Percentiles rank a stretch among this genome's conserved stretches.
phyloP scores from a whole-genome alignment of 2,113 vertebrate genomes.

The Poicephalus gulielmi region DNA sequence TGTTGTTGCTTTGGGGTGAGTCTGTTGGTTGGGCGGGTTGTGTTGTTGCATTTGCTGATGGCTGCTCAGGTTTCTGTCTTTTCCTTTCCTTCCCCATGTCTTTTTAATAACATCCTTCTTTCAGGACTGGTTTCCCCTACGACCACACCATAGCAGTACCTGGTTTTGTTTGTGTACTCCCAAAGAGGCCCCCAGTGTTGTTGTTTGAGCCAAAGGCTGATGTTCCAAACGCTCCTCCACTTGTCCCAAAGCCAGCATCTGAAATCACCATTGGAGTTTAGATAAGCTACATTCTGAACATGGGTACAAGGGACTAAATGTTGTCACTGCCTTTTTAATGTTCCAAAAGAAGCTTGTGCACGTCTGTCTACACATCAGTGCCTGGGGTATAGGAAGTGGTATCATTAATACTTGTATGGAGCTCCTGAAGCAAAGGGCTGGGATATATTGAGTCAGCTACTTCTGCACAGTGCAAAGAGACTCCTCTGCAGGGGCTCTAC shows the following conservation, averaged over 20 bases:
- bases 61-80: not conserved
- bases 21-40: not conserved
- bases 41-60: accelerated
- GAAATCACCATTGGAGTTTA: not conserved
- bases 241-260: constrained; percentile 89
- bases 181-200: constrained; percentile 89
- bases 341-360: not conserved
- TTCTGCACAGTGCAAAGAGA: accelerated
- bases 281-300: not conserved
- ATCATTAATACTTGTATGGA: not conserved
- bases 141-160: constrained; percentile 53
- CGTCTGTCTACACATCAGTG: accelerated
- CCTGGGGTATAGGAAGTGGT: accelerated
- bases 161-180: constrained; percentile 88
- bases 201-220: constrained; percentile 89
- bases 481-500: not conserved
- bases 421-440: not conserved
- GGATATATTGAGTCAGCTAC: accelerated
- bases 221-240: constrained; percentile 86
- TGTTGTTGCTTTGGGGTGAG: no score
- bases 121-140: accelerated
- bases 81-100: accelerated
- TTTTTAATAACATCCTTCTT: accelerated
- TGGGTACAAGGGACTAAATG: accelerated
- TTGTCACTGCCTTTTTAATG: accelerated